phyloP scores from a whole-genome alignment of 2,113 vertebrate genomes.

The Pelvicachromis taeniatus region DNA sequence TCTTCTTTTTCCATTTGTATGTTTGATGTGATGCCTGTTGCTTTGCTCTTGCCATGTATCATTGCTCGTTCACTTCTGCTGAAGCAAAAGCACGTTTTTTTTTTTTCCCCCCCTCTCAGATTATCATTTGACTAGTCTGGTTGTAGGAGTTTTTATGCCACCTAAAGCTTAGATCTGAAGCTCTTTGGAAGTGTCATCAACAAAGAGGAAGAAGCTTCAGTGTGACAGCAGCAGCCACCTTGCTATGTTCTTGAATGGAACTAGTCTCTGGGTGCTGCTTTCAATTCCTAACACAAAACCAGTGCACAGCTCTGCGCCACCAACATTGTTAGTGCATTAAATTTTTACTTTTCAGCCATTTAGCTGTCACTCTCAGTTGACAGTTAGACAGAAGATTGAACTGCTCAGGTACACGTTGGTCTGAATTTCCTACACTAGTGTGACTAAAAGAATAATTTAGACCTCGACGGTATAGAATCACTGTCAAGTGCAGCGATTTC shows the following conservation, averaged over 20 bases:
- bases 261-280: conserved; percentile 23
- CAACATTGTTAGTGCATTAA: conserved; percentile 14
- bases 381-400: neutral
- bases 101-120: neutral
- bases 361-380: conserved; percentile 43
- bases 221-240: conserved; percentile 18
- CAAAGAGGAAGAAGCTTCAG: conserved; percentile 18
- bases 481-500: conserved; percentile 2
- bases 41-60: conserved; percentile 2
- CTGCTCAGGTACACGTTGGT: neutral
- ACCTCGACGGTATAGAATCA: neutral
- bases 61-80: neutral
- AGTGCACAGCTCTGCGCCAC: neutral
- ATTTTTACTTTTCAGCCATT: conserved; percentile 21
- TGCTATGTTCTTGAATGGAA: conserved; percentile 9
- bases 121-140: neutral
- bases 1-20: conserved; percentile 2
- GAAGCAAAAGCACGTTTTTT: neutral
- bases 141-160: conserved; percentile 6
- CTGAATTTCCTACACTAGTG: neutral
- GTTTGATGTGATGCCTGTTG: conserved; percentile 29
- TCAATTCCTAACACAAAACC: conserved; percentile 7
- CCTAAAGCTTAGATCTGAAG: conserved; percentile 32
- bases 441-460: neutral
- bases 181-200: conserved; percentile 31